phyloP scores from a whole-genome alignment of 1,140 invertebrate species.

The Aradophagus sp. region DNA sequence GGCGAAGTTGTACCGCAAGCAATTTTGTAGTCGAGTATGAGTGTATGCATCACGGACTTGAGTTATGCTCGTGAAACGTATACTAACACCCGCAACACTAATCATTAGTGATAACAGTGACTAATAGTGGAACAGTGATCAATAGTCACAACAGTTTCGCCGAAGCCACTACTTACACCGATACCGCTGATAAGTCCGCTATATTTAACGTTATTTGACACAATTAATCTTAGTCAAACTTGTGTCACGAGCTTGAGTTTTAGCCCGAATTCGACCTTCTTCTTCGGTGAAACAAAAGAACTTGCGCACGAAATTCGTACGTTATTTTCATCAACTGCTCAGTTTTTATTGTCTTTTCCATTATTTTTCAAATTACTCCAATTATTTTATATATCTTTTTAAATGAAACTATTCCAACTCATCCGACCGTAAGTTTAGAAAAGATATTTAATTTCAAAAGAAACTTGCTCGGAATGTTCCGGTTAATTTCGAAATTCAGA shows the following conservation, averaged over 20 bases:
- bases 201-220: constrained; percentile 45
- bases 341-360: no score
- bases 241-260: constrained; percentile 22
- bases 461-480: no score
- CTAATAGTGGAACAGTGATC: constrained; percentile 52
- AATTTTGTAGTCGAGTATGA: constrained; percentile 25
- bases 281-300: no score
- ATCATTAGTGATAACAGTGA: constrained; percentile 53
- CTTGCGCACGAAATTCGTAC: no score
- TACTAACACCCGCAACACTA: constrained; percentile 33
- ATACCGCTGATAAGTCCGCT: constrained; percentile 43
- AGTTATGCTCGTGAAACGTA: constrained; percentile 31
- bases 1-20: constrained; percentile 31
- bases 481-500: no score
- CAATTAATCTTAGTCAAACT: constrained; percentile 44
- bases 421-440: no score
- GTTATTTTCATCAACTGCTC: constrained; percentile 12
- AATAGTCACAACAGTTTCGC: constrained; percentile 48
- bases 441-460: no score
- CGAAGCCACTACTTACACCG: constrained; percentile 43
- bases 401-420: no score
- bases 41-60: constrained; percentile 22
- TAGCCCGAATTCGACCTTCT: no score
- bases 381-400: no score
- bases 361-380: no score